These are phyloP conservation scores for Turdus rufiventris DNA, from an alignment of 2,113 vertebrate genomes.

Conservation along the genomic window DNA sequence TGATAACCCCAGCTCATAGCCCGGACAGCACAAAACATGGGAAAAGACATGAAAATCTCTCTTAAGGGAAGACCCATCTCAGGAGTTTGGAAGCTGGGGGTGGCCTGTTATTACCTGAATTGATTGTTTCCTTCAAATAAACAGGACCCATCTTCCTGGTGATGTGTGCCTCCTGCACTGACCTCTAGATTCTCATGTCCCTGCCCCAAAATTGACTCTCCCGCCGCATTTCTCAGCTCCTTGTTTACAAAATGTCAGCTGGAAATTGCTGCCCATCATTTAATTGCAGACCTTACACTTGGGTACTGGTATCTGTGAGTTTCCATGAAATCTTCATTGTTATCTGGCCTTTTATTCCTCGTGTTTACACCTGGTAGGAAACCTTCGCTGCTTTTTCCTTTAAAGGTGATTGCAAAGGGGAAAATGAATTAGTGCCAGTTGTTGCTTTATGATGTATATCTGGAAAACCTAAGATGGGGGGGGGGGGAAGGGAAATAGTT, in stretches of 20 bases:
- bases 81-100: neutral
- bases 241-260: neutral
- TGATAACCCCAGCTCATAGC: neutral
- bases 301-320: neutral
- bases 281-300: neutral
- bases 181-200: neutral
- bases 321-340: constrained; percentile 46
- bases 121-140: neutral
- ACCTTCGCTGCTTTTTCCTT: neutral
- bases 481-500: fast-evolving
- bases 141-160: neutral
- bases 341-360: constrained; percentile 14
- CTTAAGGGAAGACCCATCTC: neutral
- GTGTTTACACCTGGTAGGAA: neutral
- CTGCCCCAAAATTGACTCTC: neutral
- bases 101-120: neutral
- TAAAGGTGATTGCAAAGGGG: constrained; percentile 18
- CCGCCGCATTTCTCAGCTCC: neutral
- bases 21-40: neutral
- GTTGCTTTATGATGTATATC: constrained; percentile 16
- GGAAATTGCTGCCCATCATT: constrained; percentile 4
- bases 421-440: constrained; percentile 45
- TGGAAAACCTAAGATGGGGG: neutral
- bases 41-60: neutral
- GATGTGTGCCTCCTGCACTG: neutral